Evolutionary conservation across 1,140 invertebrate species (phyloP).

Genomic region (Scaptomyza pallida): DNA sequence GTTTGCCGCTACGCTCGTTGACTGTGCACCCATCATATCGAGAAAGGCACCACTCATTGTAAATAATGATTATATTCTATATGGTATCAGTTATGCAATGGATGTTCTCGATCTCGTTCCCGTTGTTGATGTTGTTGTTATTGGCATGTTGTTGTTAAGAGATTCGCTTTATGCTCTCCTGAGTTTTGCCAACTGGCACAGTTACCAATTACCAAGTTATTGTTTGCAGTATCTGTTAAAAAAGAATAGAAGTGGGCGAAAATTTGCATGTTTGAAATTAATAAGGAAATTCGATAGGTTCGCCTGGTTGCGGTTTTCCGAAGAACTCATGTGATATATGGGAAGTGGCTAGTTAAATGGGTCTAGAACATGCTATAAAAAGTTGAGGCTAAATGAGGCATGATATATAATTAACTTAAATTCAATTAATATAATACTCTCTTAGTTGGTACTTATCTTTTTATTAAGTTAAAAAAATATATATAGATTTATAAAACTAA

Average conservation of each 20-base stretch:
- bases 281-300: conserved; percentile 59
- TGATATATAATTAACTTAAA: neutral
- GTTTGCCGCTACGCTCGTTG: conserved; percentile 24
- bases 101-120: conserved; percentile 32
- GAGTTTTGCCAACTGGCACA: conserved; percentile 47
- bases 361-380: conserved; percentile 16
- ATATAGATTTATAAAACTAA: too few species aligned
- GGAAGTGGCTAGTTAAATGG: conserved; percentile 17
- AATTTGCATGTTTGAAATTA: conserved; percentile 74
- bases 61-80: conserved; percentile 41
- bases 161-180: conserved; percentile 65
- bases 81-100: conserved; percentile 65
- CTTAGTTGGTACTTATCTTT: neutral
- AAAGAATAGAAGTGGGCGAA: conserved; percentile 50
- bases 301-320: conserved; percentile 22
- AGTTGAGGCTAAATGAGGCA: conserved; percentile 19
- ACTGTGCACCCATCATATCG: conserved; percentile 56
- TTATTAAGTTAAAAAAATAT: too few species aligned
- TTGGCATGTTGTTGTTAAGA: conserved; percentile 15
- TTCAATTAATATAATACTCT: neutral
- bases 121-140: conserved; percentile 24
- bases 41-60: conserved; percentile 65
- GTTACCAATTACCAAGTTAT: conserved; percentile 58
- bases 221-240: conserved; percentile 35
- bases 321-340: conserved; percentile 13